phyloP scores from a whole-genome alignment of 2,113 vertebrate genomes.

The Caretta caretta region DNA sequence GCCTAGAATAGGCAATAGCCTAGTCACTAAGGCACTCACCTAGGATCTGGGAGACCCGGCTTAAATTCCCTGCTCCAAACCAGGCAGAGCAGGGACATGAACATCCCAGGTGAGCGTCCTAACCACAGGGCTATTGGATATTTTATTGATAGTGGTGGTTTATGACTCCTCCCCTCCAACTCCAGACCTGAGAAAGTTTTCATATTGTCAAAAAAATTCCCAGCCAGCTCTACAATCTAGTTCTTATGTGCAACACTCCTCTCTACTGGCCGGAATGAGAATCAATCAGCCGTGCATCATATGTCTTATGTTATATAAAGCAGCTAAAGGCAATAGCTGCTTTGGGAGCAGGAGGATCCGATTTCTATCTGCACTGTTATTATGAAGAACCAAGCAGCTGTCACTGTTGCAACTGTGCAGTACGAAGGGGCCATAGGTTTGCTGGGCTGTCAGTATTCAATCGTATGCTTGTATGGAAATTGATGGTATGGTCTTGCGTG shows the following conservation, averaged over 20 bases:
- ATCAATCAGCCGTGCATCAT: neutral
- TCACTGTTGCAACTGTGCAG: neutral
- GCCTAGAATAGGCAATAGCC: neutral
- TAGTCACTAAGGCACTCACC: neutral
- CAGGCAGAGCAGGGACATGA: neutral
- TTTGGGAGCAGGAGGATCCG: neutral
- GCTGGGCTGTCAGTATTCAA: neutral
- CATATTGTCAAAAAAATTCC: neutral
- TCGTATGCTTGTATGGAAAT: neutral
- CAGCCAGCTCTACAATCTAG: neutral
- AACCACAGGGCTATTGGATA: neutral
- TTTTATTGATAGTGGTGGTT: neutral
- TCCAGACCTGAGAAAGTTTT: neutral
- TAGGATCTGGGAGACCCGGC: neutral
- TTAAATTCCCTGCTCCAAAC: neutral
- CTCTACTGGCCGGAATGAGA: neutral
- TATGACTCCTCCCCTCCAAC: neutral
- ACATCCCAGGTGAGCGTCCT: neutral
- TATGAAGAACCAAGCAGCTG: neutral
- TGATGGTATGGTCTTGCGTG: neutral
- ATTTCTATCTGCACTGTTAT: neutral
- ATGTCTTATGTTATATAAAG: neutral
- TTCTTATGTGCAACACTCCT: neutral
- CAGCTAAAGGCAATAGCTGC: neutral
- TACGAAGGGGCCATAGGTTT: neutral